Conservation (phyloP, 2,113 vertebrate species). For the Callorhinus ursinus region DNA sequence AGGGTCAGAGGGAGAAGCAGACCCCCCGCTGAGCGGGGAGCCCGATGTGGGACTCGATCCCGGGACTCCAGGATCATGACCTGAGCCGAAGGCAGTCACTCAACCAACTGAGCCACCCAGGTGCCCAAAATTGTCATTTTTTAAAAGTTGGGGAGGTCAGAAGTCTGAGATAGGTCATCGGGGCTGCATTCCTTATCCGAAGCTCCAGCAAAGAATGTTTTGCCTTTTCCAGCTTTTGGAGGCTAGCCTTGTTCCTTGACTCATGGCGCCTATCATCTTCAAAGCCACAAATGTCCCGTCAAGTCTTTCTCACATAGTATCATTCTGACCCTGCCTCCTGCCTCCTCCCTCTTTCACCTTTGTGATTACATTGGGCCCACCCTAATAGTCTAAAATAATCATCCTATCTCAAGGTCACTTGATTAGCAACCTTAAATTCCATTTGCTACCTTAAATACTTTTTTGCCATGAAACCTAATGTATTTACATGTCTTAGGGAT, state of each 20-base stretch:
- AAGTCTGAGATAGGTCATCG: background rate
- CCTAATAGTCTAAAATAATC: background rate
- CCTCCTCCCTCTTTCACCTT: background rate
- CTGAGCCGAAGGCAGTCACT: too few relatives aligned
- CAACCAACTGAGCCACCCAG: too few relatives aligned
- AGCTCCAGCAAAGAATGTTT: background rate
- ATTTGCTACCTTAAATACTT: background rate
- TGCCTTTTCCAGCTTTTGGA: background rate
- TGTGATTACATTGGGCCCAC: background rate
- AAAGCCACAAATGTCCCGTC: background rate
- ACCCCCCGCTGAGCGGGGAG: too few relatives aligned
- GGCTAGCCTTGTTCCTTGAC: background rate
- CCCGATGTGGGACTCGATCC: too few relatives aligned
- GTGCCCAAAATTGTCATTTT: background rate
- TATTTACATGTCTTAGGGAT: background rate
- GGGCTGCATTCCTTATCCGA: background rate
- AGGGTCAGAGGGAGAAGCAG: too few relatives aligned
- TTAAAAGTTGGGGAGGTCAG: background rate
- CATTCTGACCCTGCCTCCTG: background rate
- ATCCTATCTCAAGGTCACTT: background rate
- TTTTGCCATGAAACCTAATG: background rate
- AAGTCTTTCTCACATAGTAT: background rate
- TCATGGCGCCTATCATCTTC: background rate
- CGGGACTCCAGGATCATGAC: too few relatives aligned
- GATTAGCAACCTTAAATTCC: background rate